Evolutionary conservation across 1,140 invertebrate genomes (phyloP), one percentile per base, ranked within the genome.

Genomic region (Lepidostoma basale): DNA sequence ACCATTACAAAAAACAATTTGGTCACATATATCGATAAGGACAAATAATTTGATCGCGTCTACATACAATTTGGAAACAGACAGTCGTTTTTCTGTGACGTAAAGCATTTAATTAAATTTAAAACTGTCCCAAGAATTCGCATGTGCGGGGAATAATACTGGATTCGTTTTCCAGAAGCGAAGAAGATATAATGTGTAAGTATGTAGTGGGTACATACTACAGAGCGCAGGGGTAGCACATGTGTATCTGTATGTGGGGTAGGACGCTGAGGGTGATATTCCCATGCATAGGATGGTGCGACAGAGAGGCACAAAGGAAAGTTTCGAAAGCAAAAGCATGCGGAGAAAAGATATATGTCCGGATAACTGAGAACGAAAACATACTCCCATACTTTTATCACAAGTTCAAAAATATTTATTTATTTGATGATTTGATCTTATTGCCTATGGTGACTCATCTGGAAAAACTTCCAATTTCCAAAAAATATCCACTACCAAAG

Each of bases 291-390:
- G 60, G 70, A 72, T 62, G 60, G 65, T 59, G 70, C 47, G 54
- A 47, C 47, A 40, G 65, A 59, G 65, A 67, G 18, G 64, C 47
- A 71, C 70, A 68, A 72, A 72, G 67, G 70, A 67, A 67, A 72
- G 59, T 72, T 72, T 72, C 70, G 70, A 72, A 72, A 72, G 70
- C 65, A 72, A 68, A 72, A 72, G 66, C 70, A 72, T 68, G 70
- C 70, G 66, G 67, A 69, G 70, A 72, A 72, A 66, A 72, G 56
- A 72, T 62, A 68, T 72, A 47, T 72, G 63, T 72, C 42, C 28
- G 49, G 20, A 23, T 52, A 40, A 25, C 12, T 18, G 8, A n/a
- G 3, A 10, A 3, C 5, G 12, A 56, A 66, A 66, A 26, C 26
- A 66, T 54, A 25, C 49, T 54, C 36, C 8, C 8, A 3, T 28